Evolutionary conservation across 2,888 invertebrate genomes (phyloP), one percentile per base, ranked within the genome.

Genomic region (Eurytoma adleriae): DNA sequence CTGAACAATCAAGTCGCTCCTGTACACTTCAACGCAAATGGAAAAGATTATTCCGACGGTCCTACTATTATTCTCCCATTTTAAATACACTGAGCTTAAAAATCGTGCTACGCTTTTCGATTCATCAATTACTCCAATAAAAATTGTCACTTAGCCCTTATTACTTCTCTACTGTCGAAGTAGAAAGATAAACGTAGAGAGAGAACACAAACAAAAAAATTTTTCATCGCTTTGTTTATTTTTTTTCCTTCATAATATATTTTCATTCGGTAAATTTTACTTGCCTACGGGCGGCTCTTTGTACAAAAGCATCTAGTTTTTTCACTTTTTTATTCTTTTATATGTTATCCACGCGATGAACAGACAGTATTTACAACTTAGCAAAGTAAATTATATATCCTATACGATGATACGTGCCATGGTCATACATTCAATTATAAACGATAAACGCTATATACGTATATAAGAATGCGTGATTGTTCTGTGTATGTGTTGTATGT

Each of bases 281-380:
- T 80, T 69, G 40, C 12, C 78, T 72, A 80, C 59, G 72, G 68
- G 80, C 75, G 71, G 82, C 80, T 78, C 71, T 83, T 81, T 83
- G 81, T 83, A 83, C 82, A 83, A 83, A 83, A 81, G 81, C 82
- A 80, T 72, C 75, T 80, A 80, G 64, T 67, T 78, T 73, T 40
- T 40, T 40, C 40, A 40, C 40, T 40, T 40, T 40, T 40, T 40
- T 40, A 40, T 40, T 40, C 1, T 40, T 40, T 79, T 73, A 79
- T 74, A 77, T 80, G 56, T 59, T 79, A 79, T 79, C 78, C 81
- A 81, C 76, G 79, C 81, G 74, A 73, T 79, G 76, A 81, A 81
- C 73, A 77, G 81, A 73, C 69, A 77, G 54, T 83, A 83, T 83
- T 83, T 83, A 83, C 81, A 83, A 81, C 76, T 82, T 80, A 80